These are phyloP conservation scores for Morelia viridis DNA, from an alignment of 2,797 vertebrate species.

Conservation along the genomic window DNA sequence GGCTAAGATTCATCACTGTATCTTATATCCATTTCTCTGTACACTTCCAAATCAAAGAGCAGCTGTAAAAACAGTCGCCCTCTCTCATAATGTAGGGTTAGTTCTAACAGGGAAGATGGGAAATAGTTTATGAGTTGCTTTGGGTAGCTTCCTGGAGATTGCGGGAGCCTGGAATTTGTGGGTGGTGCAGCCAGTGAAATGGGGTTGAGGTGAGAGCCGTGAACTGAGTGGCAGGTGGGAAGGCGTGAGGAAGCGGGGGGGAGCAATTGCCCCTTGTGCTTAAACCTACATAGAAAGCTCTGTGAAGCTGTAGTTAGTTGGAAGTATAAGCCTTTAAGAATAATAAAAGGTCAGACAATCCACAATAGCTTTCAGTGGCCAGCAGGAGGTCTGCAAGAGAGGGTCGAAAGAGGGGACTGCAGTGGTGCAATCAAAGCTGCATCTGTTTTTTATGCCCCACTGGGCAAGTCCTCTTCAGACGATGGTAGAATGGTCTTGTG, in stretches of 20 bases:
- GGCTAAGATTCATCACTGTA: neutral
- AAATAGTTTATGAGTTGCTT: neutral
- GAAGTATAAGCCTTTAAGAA: too few species aligned
- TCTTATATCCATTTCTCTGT: neutral
- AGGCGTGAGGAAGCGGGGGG: neutral
- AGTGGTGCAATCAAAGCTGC: too few species aligned
- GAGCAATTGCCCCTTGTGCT: neutral
- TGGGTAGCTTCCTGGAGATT: neutral
- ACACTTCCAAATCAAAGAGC: slow-evolving; percentile 10
- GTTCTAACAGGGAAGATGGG: neutral
- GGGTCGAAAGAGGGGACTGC: too few species aligned
- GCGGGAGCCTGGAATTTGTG: neutral
- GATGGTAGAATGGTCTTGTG: too few species aligned
- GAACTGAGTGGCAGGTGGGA: too few species aligned
- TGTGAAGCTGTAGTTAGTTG: too few species aligned
- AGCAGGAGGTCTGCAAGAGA: neutral
- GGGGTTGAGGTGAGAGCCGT: neutral
- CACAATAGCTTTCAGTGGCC: too few species aligned
- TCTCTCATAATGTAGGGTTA: neutral
- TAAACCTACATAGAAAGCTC: too few species aligned
- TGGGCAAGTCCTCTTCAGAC: too few species aligned
- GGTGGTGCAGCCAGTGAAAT: neutral
- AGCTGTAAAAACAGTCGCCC: neutral
- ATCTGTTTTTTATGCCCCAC: too few species aligned
- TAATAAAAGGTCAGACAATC: too few species aligned